These are phyloP conservation scores for Endotricha flammealis DNA, from an alignment of 2,888 invertebrate genomes.

Conservation along the genomic window DNA sequence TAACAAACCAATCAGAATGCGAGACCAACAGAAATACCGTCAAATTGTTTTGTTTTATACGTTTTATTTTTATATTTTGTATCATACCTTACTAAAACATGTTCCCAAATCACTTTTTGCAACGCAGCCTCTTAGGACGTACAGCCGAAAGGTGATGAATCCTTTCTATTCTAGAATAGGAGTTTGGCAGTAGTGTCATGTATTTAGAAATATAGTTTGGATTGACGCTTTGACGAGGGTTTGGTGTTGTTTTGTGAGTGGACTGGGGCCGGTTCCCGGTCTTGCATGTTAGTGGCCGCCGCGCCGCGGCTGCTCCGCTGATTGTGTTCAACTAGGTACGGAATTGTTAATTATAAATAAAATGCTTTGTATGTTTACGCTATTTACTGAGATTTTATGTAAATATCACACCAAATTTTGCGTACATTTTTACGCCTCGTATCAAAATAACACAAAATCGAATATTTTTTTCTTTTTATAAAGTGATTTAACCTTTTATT, in stretches of 20 bases:
- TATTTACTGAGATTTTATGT: too few relatives aligned
- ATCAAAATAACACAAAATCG: too few relatives aligned
- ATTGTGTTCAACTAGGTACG: too few relatives aligned
- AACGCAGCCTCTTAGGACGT: conserved; percentile 74
- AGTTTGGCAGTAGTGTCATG: conserved; percentile 27
- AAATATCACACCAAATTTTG: too few relatives aligned
- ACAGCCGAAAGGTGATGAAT: conserved; percentile 65
- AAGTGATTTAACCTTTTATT: too few relatives aligned
- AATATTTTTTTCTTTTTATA: too few relatives aligned
- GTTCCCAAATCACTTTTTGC: conserved; percentile 56
- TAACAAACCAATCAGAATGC: too few relatives aligned
- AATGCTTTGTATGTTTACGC: too few relatives aligned
- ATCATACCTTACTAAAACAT: conserved; percentile 22
- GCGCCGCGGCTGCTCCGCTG: background rate
- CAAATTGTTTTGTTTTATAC: background rate
- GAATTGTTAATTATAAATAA: too few relatives aligned
- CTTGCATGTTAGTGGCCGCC: conserved; percentile 18
- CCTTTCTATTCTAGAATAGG: conserved; percentile 34
- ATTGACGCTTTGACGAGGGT: conserved; percentile 13
- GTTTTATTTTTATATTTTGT: conserved; percentile 17
- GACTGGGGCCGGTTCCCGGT: conserved; percentile 17
- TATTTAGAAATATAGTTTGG: conserved; percentile 17
- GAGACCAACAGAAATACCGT: background rate
- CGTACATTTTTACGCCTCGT: too few relatives aligned
- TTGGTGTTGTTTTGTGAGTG: conserved; percentile 22